phyloP scores from a whole-genome alignment of 1,140 invertebrate species.

The Calliphora vicina region DNA sequence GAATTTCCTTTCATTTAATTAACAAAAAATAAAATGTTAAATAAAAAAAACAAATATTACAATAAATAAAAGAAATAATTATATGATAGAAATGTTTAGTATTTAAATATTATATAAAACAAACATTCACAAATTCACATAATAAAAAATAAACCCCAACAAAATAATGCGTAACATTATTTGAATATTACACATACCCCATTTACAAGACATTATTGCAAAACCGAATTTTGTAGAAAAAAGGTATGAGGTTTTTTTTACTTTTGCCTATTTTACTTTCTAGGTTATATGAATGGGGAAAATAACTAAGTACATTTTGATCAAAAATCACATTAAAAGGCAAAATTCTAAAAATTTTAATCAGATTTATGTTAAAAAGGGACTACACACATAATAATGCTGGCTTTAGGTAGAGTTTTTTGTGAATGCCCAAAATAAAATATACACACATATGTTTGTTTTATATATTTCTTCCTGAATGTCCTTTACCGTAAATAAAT shows the following conservation, averaged over 20 bases:
- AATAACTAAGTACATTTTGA: constrained; percentile 40
- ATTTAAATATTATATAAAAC: not conserved
- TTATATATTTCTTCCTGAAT: not conserved
- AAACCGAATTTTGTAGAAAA: not conserved
- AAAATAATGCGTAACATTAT: constrained; percentile 32
- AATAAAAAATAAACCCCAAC: not conserved
- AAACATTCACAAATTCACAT: not conserved
- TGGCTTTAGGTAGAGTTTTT: not conserved
- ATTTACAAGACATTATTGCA: not conserved
- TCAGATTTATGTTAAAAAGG: constrained; percentile 60
- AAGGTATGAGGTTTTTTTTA: not conserved
- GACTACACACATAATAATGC: constrained; percentile 41
- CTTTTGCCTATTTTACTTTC: not conserved
- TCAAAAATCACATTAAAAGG: constrained; percentile 63
- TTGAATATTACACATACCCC: constrained; percentile 20
- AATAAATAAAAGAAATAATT: too few species aligned
- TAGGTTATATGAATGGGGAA: not conserved
- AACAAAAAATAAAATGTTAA: not conserved
- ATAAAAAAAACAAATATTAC: too few species aligned
- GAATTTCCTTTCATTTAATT: constrained; percentile 31
- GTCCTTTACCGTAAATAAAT: not conserved
- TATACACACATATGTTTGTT: not conserved
- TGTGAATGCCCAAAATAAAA: not conserved
- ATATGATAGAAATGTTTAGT: too few species aligned
- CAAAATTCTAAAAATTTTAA: constrained; percentile 62